These are phyloP conservation scores for Cacoxenus indagator DNA, from an alignment of 2,888 invertebrate genomes.

Conservation along the genomic window DNA sequence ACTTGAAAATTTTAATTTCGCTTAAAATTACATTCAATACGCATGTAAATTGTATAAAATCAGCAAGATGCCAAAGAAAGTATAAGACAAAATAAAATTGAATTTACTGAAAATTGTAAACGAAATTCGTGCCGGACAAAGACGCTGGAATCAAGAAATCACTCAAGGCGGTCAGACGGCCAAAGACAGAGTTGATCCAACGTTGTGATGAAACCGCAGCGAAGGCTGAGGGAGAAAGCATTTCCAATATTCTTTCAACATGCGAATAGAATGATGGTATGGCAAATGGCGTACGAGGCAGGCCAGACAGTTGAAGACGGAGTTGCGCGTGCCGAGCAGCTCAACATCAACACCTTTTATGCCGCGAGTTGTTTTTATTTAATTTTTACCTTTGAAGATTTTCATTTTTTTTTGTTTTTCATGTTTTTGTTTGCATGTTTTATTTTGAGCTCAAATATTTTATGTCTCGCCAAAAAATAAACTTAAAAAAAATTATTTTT, in stretches of 20 bases:
- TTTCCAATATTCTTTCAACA: too few species aligned
- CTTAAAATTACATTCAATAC: slow-evolving; percentile 46
- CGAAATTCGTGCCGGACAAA: background rate
- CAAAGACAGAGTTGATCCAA: too few species aligned
- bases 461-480: too few species aligned
- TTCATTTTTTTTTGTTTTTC: too few species aligned
- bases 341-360: slow-evolving; percentile 8
- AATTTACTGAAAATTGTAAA: slow-evolving; percentile 1
- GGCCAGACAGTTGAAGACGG: background rate
- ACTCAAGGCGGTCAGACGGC: background rate
- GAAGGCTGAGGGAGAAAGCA: too few species aligned
- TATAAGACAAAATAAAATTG: background rate
- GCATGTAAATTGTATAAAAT: slow-evolving; percentile 52
- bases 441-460: background rate
- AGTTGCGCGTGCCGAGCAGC: background rate
- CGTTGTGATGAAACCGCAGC: too few species aligned
- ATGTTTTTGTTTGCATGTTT: background rate
- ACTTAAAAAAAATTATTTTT: too few species aligned
- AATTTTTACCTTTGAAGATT: background rate
- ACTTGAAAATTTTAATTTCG: slow-evolving; percentile 38
- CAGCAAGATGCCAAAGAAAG: background rate
- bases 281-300: background rate
- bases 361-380: slow-evolving; percentile 18
- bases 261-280: background rate
- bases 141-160: background rate